Conservation (phyloP, 2,797 vertebrate genomes). For the Paramormyrops hopkinsi region DNA sequence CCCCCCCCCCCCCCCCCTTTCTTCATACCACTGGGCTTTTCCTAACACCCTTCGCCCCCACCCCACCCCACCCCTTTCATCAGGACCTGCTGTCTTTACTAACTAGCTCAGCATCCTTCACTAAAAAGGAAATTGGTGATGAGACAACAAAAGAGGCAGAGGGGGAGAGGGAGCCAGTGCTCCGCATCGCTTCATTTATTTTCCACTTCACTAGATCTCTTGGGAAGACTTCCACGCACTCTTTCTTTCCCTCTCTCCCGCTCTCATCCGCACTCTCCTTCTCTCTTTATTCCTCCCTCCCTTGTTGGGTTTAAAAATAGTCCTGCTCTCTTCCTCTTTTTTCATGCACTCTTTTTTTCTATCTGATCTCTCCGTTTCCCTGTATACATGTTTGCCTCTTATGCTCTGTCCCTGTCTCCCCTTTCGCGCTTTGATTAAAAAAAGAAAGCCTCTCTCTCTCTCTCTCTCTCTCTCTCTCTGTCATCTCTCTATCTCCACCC, state of each 20-base stretch:
- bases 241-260: conserved; percentile 27
- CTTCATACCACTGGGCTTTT: too few species aligned
- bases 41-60: too few species aligned
- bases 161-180: conserved; percentile 16
- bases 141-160: conserved; percentile 24
- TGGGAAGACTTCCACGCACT: conserved; percentile 25
- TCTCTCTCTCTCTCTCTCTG: neutral
- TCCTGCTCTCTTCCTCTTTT: conserved; percentile 20
- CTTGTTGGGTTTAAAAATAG: conserved; percentile 32
- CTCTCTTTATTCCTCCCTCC: conserved; percentile 26
- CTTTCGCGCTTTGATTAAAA: conserved; percentile 21
- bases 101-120: conserved; percentile 26
- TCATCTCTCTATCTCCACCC: neutral
- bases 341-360: conserved; percentile 32
- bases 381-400: conserved; percentile 36
- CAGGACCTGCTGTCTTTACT: conserved; percentile 23
- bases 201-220: conserved; percentile 28
- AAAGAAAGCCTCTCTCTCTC: conserved; percentile 3
- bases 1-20: too few species aligned
- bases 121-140: conserved; percentile 28
- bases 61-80: conserved; percentile 7
- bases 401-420: conserved; percentile 22
- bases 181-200: conserved; percentile 28
- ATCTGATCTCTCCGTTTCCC: conserved; percentile 28
- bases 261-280: conserved; percentile 29